These are phyloP conservation scores for Notoglanidium macrostoma DNA, from an alignment of 2,797 vertebrate species.

Conservation along the genomic window DNA sequence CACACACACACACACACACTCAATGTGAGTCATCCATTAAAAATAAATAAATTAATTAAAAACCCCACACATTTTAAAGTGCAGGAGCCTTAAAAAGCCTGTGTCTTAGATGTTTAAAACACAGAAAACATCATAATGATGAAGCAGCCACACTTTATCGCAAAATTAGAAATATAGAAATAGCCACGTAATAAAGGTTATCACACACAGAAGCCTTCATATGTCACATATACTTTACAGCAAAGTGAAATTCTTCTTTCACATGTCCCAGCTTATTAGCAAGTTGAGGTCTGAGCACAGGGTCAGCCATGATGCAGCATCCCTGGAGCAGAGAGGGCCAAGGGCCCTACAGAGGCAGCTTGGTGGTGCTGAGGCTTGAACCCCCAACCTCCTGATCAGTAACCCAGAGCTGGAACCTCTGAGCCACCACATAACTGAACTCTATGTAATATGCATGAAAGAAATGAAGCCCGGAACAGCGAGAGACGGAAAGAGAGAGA, in stretches of 20 bases:
- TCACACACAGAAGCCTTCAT: background rate
- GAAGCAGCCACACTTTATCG: background rate
- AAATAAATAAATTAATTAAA: background rate
- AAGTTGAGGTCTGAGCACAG: no score
- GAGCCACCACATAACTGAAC: background rate
- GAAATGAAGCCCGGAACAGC: background rate
- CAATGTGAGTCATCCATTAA: background rate
- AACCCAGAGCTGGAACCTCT: no score
- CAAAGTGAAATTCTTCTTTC: no score
- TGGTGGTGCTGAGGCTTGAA: no score
- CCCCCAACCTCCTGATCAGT: no score
- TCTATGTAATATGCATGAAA: conserved; percentile 8
- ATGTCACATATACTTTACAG: no score
- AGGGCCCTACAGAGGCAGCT: no score
- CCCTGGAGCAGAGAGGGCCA: no score
- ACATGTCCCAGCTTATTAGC: no score
- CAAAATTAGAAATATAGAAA: background rate
- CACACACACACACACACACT: background rate
- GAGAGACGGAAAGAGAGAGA: background rate
- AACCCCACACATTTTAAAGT: background rate
- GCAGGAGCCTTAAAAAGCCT: background rate
- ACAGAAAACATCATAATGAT: background rate
- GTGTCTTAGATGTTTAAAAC: background rate
- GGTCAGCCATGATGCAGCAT: no score
- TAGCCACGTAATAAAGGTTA: background rate